phyloP scores from a whole-genome alignment of 1,140 invertebrate species.

The Brachionus rotundiformis region DNA sequence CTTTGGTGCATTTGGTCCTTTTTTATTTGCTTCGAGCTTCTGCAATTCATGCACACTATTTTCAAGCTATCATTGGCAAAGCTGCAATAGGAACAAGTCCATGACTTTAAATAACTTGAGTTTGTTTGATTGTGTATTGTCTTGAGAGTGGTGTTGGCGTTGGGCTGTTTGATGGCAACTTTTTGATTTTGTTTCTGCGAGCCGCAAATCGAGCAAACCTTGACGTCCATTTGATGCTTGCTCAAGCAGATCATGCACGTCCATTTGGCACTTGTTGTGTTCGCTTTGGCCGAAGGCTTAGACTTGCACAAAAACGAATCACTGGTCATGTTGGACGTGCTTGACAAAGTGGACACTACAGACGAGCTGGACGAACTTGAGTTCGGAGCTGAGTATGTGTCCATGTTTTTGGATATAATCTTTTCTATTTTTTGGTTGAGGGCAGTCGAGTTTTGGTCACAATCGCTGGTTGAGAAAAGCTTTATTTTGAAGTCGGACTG shows the following conservation, averaged over 20 bases:
- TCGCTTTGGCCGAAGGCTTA: not conserved
- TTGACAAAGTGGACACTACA: not conserved
- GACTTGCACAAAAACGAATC: not conserved
- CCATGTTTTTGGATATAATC: not conserved
- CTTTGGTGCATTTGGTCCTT: not conserved
- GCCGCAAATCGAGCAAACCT: constrained; percentile 40
- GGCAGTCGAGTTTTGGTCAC: not conserved
- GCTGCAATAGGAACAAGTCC: constrained; percentile 38
- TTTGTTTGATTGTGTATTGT: not conserved
- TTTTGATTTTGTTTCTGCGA: constrained; percentile 33
- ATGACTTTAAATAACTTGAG: not conserved
- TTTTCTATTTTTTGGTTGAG: constrained; percentile 5
- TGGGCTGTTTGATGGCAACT: not conserved
- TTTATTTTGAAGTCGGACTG: not conserved
- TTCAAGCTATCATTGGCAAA: constrained; percentile 42
- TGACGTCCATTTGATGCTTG: constrained; percentile 39
- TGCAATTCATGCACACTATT: constrained; percentile 48
- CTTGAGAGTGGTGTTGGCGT: not conserved
- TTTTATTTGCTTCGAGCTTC: constrained; percentile 6
- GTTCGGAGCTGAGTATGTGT: not conserved
- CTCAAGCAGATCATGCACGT: constrained; percentile 47
- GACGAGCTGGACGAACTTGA: not conserved
- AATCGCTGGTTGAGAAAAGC: not conserved
- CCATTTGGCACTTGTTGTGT: not conserved
- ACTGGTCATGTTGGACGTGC: constrained; percentile 13